These are phyloP conservation scores for Chaunax sp. DNA, from an alignment of 2,797 vertebrate species.

Conservation along the genomic window DNA sequence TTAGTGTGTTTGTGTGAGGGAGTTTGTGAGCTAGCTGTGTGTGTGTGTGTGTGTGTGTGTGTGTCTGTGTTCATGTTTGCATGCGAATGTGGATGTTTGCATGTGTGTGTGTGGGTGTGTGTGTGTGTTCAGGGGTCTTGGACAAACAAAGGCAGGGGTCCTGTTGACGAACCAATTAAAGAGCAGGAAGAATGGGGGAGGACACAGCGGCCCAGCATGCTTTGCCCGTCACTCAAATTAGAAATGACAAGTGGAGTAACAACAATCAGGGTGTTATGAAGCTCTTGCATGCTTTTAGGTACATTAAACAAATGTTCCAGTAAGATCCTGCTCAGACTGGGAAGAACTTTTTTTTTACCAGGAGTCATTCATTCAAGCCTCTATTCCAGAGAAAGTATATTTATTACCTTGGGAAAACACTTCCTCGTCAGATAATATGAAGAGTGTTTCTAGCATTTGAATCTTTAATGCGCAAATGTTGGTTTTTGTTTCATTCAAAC, in stretches of 20 bases:
- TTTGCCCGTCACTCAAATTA: constrained; percentile 68
- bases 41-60: constrained; percentile 31
- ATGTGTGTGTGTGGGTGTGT: constrained; percentile 15
- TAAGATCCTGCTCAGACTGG: too few relatives aligned
- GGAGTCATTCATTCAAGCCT: constrained; percentile 9
- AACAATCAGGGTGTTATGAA: constrained; percentile 58
- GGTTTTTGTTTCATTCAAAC: constrained; percentile 5
- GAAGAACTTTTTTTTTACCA: too few relatives aligned
- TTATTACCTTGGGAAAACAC: constrained; percentile 26
- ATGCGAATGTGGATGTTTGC: constrained; percentile 24
- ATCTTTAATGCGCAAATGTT: neutral
- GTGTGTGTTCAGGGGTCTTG: constrained; percentile 56
- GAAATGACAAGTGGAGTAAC: constrained; percentile 64
- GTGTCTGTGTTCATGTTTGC: constrained; percentile 44
- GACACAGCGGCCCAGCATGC: constrained; percentile 54
- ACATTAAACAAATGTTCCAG: constrained; percentile 30
- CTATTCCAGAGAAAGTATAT: constrained; percentile 22
- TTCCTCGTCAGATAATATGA: too few relatives aligned
- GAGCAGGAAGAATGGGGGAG: constrained; percentile 69
- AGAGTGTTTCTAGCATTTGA: too few relatives aligned
- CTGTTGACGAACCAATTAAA: constrained; percentile 79
- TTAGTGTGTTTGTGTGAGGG: constrained; percentile 59
- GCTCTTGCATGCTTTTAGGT: constrained; percentile 23
- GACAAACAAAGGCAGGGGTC: constrained; percentile 73
- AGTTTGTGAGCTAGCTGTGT: constrained; percentile 38